These are phyloP conservation scores for Drosophila watanabei DNA, from an alignment of 1,140 invertebrate genomes.

Conservation along the genomic window DNA sequence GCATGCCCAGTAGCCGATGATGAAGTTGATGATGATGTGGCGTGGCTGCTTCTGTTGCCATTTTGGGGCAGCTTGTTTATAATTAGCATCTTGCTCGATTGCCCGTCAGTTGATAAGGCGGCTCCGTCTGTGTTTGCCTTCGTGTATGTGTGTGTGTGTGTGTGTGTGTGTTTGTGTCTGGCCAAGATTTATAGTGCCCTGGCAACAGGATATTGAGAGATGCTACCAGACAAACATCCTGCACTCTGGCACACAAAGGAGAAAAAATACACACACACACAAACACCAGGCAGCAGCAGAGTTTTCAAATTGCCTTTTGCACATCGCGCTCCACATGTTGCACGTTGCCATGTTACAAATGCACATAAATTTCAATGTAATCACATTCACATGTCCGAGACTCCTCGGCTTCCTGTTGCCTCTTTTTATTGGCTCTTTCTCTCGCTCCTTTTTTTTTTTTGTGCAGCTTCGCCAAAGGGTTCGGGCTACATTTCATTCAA, in stretches of 20 bases:
- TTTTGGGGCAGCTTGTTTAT: slow-evolving; percentile 73
- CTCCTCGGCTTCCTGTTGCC: slow-evolving; percentile 28
- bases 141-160: neutral
- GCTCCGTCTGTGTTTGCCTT: slow-evolving; percentile 1
- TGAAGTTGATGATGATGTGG: slow-evolving; percentile 36
- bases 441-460: neutral
- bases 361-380: slow-evolving; percentile 84
- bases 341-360: slow-evolving; percentile 74
- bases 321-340: slow-evolving; percentile 73
- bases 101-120: slow-evolving; percentile 67
- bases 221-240: slow-evolving; percentile 72
- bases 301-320: slow-evolving; percentile 29
- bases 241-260: slow-evolving; percentile 37
- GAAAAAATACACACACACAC: slow-evolving; percentile 10
- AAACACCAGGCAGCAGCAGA: slow-evolving; percentile 8
- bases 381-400: slow-evolving; percentile 71
- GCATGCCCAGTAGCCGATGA: slow-evolving; percentile 74
- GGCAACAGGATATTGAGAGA: slow-evolving; percentile 79
- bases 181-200: slow-evolving; percentile 73
- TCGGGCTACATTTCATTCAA: slow-evolving; percentile 76
- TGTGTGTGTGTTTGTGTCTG: slow-evolving; percentile 19
- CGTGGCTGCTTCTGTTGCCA: slow-evolving; percentile 31
- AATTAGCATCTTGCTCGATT: slow-evolving; percentile 81
- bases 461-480: slow-evolving; percentile 38
- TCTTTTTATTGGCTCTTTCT: slow-evolving; percentile 7